Base-by-base conservation (phyloP, 1,140 invertebrate genomes). In the Grapholita molesta region DNA sequence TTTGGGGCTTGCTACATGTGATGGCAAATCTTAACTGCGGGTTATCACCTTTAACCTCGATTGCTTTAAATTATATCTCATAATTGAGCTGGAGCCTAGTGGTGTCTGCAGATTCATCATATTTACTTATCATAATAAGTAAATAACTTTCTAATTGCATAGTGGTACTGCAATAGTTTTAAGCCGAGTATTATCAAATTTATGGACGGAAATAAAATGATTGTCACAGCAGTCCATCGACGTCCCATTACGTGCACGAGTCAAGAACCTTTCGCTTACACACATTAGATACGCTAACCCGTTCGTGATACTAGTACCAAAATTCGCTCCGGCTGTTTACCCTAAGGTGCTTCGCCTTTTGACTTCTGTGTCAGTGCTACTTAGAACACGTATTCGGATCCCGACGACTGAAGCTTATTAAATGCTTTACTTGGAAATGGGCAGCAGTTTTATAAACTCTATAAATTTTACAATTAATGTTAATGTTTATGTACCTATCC, bases 231-330 rank as follows among this genome's bases (percentile, higher is more conserved):
- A 74, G 48, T 67, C 70, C 75, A 77, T 79, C 70, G 73, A 32
- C 69, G 70, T 74, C 68, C 71, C 72, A 74, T 74, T 77, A 78
- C 65, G 38, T 61, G 57, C 42, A 75, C 66, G 74, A 80, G 79
- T 81, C 76, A 78, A 78, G 70, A 73, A 81, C 79, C 76, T 74
- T 78, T 64, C 38, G 70, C 70, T 66, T 73, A 72, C 68, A 21
- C 72, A 71, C 71, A 80, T 80, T 80, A 74, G 76, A 76, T 69
- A 80, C 76, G 76, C 70, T 70, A 71, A 67, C 52, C 23, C 68
- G 70, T 21, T 67, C 61, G 72, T 72, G 69, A 73, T 73, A 74
- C 68, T 74, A 74, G 68, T 75, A 67, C 73, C 76, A 21, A 77
- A 79, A 75, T 79, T 79, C 35, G 67, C 72, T 72, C 23, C 70